Percentiles rank a stretch among this genome's conserved stretches.
phyloP scores from a whole-genome alignment of 2,888 invertebrate species.

The Scrobipalpa costella region DNA sequence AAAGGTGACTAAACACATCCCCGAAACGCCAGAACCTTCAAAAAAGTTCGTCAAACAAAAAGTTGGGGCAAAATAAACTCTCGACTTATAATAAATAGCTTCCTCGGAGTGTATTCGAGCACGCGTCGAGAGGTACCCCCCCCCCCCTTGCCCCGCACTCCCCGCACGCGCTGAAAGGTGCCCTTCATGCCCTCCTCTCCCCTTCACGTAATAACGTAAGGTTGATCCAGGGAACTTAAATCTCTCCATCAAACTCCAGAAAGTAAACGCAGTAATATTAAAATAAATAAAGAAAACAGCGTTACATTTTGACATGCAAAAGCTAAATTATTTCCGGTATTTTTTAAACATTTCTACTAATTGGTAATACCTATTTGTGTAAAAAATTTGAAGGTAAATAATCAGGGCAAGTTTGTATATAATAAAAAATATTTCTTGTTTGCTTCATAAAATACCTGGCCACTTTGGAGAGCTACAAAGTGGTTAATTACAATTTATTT shows the following conservation, averaged over 20 bases:
- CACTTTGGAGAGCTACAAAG: not conserved
- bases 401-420: not conserved
- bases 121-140: conserved; percentile 8
- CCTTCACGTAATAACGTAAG: not conserved
- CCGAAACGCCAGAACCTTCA: not conserved
- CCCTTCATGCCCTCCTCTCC: not conserved
- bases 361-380: no score
- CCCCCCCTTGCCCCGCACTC: not conserved
- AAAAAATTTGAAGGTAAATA: no score
- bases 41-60: conserved; percentile 13
- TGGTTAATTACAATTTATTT: not conserved
- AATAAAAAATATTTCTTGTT: no score
- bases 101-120: conserved; percentile 27
- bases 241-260: not conserved
- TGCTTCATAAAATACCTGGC: no score
- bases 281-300: not conserved
- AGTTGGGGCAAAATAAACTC: conserved; percentile 26
- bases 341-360: no score
- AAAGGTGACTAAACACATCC: not conserved
- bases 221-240: not conserved
- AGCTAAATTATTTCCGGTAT: no score
- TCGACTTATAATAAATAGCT: conserved; percentile 25
- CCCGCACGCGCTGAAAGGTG: not conserved
- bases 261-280: not conserved
- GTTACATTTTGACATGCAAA: no score